Evolutionary conservation across 2,797 vertebrate species (phyloP).

Genomic region (Steatocranus sp.): DNA sequence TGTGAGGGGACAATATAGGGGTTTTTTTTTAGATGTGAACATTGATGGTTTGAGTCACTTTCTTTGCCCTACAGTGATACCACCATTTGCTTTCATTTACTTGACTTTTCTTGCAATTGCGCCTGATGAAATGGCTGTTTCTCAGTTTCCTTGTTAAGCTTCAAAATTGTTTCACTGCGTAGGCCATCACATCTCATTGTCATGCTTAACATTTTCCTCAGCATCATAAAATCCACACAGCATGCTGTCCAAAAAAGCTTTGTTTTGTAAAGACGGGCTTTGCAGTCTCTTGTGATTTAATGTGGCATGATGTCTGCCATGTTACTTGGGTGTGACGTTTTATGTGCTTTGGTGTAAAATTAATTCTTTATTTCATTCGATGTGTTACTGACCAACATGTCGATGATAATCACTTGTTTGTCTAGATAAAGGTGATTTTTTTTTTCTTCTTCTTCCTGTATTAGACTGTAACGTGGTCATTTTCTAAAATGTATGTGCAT

Average conservation of each 20-base stretch:
- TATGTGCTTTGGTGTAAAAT: constrained; percentile 1
- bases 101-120: constrained; percentile 36
- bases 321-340: background rate
- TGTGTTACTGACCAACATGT: background rate
- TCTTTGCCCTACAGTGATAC: constrained; percentile 29
- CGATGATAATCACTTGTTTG: background rate
- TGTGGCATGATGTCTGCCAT: constrained; percentile 40
- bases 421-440: background rate
- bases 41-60: constrained; percentile 39
- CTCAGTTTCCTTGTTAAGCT: constrained; percentile 48
- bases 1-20: background rate
- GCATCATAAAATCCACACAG: constrained; percentile 48
- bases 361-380: background rate
- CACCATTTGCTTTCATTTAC: constrained; percentile 37
- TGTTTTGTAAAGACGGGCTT: constrained; percentile 33
- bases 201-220: constrained; percentile 47
- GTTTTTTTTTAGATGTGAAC: constrained; percentile 6
- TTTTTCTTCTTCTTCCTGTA: background rate
- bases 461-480: background rate
- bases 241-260: constrained; percentile 49
- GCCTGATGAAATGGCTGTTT: constrained; percentile 67
- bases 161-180: constrained; percentile 18
- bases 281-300: constrained; percentile 36
- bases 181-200: constrained; percentile 50
- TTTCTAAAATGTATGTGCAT: background rate